A percentile compares a stretch with the other conserved stretches of the same genome.
phyloP scores from a whole-genome alignment of 2,797 vertebrate genomes.

The Atherinosoma microstoma region DNA sequence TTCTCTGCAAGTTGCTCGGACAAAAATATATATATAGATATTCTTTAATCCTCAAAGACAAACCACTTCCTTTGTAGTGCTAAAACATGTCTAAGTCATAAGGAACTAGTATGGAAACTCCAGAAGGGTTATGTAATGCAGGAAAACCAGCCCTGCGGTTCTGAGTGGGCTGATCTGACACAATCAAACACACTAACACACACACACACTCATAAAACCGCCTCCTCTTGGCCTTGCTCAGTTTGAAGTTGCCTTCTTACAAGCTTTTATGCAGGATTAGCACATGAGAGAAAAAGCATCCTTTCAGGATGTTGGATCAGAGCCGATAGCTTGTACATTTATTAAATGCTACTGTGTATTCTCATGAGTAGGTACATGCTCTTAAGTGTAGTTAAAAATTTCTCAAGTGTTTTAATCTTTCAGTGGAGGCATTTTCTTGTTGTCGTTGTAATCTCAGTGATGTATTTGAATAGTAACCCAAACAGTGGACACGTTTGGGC shows the following conservation, averaged over 20 bases:
- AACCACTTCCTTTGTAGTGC: constrained; percentile 56
- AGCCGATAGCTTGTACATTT: constrained; percentile 37
- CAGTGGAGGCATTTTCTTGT: neutral
- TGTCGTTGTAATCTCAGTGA: constrained; percentile 1
- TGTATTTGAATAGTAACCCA: neutral
- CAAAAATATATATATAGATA: constrained; percentile 19
- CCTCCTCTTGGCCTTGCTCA: constrained; percentile 24
- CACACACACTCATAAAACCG: constrained; percentile 24
- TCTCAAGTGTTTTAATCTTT: neutral
- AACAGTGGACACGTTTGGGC: neutral
- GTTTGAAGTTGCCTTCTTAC: constrained; percentile 61
- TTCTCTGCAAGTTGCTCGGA: constrained; percentile 32
- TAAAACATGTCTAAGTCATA: constrained; percentile 62
- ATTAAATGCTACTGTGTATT: constrained; percentile 32
- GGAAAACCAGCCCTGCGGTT: constrained; percentile 63
- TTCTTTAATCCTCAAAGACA: constrained; percentile 52
- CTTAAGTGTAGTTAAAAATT: constrained; percentile 17
- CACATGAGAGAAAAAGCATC: constrained; percentile 51
- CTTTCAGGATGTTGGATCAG: constrained; percentile 40
- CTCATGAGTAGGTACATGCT: constrained; percentile 18
- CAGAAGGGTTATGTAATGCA: constrained; percentile 72
- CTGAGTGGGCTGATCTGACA: constrained; percentile 45
- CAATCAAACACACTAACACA: constrained; percentile 32
- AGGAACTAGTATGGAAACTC: constrained; percentile 72
- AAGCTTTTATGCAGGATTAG: constrained; percentile 65